phyloP scores from a whole-genome alignment of 1,140 invertebrate genomes.

The Microplitis mediator region DNA sequence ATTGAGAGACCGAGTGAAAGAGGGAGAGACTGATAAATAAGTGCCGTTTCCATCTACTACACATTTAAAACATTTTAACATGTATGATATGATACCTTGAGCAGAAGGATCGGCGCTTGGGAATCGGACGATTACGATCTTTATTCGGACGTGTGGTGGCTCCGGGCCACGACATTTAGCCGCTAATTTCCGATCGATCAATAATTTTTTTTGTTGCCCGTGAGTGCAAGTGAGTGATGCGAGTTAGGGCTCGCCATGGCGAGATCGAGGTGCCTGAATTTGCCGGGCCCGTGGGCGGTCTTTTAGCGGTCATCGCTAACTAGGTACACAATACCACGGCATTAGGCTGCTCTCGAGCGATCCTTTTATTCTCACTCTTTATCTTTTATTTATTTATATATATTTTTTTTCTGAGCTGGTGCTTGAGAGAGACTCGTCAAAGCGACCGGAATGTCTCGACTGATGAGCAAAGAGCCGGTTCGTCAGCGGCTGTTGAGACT shows the following conservation, averaged over 20 bases:
- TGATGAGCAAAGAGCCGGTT: slow-evolving; percentile 9
- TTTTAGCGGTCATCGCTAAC: slow-evolving; percentile 45
- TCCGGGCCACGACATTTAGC: slow-evolving; percentile 54
- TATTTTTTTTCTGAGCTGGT: neutral
- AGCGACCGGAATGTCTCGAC: neutral
- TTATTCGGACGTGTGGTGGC: slow-evolving; percentile 55
- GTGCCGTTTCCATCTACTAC: slow-evolving; percentile 22
- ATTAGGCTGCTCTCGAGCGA: slow-evolving; percentile 40
- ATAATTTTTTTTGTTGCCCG: slow-evolving; percentile 41
- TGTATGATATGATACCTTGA: neutral
- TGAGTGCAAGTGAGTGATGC: slow-evolving; percentile 19
- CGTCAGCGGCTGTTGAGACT: slow-evolving; percentile 18
- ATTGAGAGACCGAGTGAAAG: neutral
- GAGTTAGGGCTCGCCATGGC: neutral
- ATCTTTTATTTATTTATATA: slow-evolving; percentile 16
- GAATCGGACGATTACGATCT: slow-evolving; percentile 50
- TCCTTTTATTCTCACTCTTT: slow-evolving; percentile 12
- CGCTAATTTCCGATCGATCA: slow-evolving; percentile 61
- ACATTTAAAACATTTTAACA: neutral
- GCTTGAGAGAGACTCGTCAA: neutral
- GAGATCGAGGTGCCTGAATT: neutral
- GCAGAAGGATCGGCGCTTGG: neutral
- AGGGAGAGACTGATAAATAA: slow-evolving; percentile 22
- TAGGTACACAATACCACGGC: slow-evolving; percentile 52
- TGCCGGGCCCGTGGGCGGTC: slow-evolving; percentile 46